phyloP scores from a whole-genome alignment of 1,140 invertebrate genomes.

The Cyphomyrmex costatus region DNA sequence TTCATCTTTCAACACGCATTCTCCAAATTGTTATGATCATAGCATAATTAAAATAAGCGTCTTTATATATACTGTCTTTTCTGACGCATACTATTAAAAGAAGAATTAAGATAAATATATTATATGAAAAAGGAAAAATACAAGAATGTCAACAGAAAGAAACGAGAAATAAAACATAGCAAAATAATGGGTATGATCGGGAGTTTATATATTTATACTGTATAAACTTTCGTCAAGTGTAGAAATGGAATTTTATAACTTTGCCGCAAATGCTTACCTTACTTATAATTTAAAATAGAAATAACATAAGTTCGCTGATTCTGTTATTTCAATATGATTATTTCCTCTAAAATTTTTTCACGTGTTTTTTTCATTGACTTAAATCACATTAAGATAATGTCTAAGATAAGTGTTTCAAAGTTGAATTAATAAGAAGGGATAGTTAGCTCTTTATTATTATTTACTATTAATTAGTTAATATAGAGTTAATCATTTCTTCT shows the following conservation, averaged over 20 bases:
- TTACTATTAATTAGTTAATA: too few relatives aligned
- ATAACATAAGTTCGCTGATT: not conserved
- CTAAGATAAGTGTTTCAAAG: too few relatives aligned
- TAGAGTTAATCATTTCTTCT: too few relatives aligned
- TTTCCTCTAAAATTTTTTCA: not conserved
- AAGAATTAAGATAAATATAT: conserved; percentile 19
- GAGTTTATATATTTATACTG: conserved; percentile 31
- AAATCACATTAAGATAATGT: not conserved
- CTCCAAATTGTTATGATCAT: not conserved
- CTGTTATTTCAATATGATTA: conserved; percentile 11
- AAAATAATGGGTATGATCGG: conserved; percentile 1
- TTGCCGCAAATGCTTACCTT: not conserved
- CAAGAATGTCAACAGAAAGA: conserved; percentile 12
- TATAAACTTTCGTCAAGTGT: conserved; percentile 14
- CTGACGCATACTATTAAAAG: conserved; percentile 9
- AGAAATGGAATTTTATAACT: conserved; percentile 8
- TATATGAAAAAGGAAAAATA: conserved; percentile 16
- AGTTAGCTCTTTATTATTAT: too few relatives aligned
- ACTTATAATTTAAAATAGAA: conserved; percentile 1
- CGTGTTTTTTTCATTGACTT: not conserved
- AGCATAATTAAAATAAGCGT: not conserved
- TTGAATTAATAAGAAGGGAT: too few relatives aligned
- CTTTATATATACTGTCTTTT: not conserved
- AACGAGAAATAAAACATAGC: conserved; percentile 10
- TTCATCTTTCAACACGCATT: not conserved